These are phyloP conservation scores for Penaeus vannamei DNA, from an alignment of 1,140 invertebrate genomes.

Conservation along the genomic window DNA sequence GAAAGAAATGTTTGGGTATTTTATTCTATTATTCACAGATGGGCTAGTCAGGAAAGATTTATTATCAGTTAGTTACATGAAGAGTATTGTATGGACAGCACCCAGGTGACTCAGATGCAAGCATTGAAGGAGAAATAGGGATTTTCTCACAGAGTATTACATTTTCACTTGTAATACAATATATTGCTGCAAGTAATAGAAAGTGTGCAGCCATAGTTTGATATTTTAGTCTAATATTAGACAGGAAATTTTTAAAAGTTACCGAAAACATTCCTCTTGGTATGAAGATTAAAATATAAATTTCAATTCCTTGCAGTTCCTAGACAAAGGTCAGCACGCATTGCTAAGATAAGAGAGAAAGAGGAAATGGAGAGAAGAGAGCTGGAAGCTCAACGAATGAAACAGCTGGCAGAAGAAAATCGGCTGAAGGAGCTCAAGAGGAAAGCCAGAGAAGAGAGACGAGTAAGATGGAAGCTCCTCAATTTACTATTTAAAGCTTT, in stretches of 20 bases:
- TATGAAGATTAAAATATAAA: background rate
- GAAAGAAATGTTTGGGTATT: too few relatives aligned
- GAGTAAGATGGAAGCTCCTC: constrained; percentile 48
- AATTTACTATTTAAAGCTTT: background rate
- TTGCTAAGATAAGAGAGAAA: constrained; percentile 88
- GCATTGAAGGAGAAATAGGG: too few relatives aligned
- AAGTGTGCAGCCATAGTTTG: too few relatives aligned
- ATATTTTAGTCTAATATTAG: too few relatives aligned
- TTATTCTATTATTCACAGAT: too few relatives aligned
- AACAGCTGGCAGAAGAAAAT: constrained; percentile 74
- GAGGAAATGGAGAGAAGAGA: constrained; percentile 81
- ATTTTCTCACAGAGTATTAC: too few relatives aligned
- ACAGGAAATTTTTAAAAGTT: background rate
- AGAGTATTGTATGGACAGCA: too few relatives aligned
- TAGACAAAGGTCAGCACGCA: constrained; percentile 72
- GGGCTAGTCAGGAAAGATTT: too few relatives aligned
- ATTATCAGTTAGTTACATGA: too few relatives aligned
- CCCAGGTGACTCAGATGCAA: too few relatives aligned
- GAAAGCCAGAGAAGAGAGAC: constrained; percentile 75
- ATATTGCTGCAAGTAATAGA: too few relatives aligned
- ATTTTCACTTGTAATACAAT: too few relatives aligned
- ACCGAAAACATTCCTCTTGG: background rate
- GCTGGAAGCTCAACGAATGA: constrained; percentile 74
- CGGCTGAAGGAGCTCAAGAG: constrained; percentile 76
- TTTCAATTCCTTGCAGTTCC: constrained; percentile 45